These are phyloP conservation scores for Myiopsitta monachus DNA, from an alignment of 2,113 vertebrate species.

Conservation along the genomic window DNA sequence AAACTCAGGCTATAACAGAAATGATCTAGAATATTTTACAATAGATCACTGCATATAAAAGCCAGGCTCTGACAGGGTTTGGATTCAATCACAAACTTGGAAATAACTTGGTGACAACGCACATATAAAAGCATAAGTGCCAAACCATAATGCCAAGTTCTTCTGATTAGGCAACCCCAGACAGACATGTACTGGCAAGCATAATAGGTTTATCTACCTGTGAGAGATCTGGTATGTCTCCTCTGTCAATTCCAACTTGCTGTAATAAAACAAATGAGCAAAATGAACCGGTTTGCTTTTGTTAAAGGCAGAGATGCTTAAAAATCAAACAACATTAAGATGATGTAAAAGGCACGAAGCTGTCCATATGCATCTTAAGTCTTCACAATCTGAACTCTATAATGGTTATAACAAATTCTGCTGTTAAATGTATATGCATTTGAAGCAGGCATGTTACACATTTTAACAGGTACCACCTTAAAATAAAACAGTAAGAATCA, in stretches of 20 bases:
- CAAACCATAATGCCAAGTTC: background rate
- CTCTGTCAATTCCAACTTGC: slow-evolving; percentile 98
- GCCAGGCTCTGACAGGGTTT: background rate
- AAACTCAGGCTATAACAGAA: background rate
- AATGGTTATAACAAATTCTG: background rate
- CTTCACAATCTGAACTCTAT: background rate
- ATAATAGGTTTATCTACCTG: slow-evolving; percentile 78
- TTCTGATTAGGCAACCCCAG: background rate
- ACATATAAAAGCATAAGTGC: background rate
- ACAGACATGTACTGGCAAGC: background rate
- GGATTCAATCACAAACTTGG: background rate
- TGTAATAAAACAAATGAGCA: slow-evolving; percentile 71
- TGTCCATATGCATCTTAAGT: background rate
- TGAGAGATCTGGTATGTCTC: slow-evolving; percentile 94
- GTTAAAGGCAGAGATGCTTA: background rate
- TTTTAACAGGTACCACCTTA: background rate
- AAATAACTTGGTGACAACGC: background rate
- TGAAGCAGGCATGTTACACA: background rate
- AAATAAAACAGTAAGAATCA: background rate
- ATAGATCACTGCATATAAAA: background rate
- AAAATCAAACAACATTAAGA: background rate
- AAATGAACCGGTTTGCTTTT: background rate
- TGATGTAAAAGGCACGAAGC: background rate
- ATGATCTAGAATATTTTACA: background rate
- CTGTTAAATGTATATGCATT: background rate